These are phyloP conservation scores for Rhizoglyphus robini DNA, from an alignment of 1,140 invertebrate species.

Conservation along the genomic window DNA sequence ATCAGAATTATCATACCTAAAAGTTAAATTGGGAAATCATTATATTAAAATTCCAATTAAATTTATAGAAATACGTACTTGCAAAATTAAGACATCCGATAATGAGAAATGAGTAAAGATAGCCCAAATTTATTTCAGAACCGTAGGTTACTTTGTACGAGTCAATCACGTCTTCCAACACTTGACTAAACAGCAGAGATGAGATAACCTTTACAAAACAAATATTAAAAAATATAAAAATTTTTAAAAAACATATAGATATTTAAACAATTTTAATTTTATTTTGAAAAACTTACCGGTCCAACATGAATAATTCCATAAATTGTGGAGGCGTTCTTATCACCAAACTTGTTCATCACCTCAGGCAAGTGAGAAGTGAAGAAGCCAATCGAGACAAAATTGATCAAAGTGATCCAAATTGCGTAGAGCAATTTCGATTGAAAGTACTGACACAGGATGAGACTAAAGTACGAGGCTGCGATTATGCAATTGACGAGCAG, in stretches of 20 bases:
- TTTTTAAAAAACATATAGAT: too few species aligned
- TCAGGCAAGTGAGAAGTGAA: constrained; percentile 16
- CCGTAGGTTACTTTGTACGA: neutral
- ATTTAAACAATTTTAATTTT: too few species aligned
- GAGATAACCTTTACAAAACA: constrained; percentile 2
- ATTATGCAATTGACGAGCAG: neutral
- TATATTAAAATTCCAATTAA: neutral
- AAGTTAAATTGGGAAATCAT: neutral
- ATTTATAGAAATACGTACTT: neutral
- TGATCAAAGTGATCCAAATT: constrained; percentile 7
- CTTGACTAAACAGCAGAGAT: neutral
- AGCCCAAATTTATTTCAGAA: neutral
- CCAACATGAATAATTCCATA: constrained; percentile 19
- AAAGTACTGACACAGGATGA: neutral
- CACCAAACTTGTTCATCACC: constrained; percentile 18
- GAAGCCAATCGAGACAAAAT: constrained; percentile 12
- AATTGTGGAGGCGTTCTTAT: constrained; percentile 3
- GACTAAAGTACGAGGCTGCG: neutral
- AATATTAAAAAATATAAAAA: too few species aligned
- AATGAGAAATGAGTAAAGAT: neutral
- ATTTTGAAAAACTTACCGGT: constrained; percentile 7
- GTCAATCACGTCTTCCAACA: neutral
- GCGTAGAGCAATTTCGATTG: neutral
- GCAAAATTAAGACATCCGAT: constrained; percentile 1
- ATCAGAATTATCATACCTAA: constrained; percentile 9